Conservation (phyloP, 2,113 vertebrate genomes). For the Periophthalmodon schlosseri region DNA sequence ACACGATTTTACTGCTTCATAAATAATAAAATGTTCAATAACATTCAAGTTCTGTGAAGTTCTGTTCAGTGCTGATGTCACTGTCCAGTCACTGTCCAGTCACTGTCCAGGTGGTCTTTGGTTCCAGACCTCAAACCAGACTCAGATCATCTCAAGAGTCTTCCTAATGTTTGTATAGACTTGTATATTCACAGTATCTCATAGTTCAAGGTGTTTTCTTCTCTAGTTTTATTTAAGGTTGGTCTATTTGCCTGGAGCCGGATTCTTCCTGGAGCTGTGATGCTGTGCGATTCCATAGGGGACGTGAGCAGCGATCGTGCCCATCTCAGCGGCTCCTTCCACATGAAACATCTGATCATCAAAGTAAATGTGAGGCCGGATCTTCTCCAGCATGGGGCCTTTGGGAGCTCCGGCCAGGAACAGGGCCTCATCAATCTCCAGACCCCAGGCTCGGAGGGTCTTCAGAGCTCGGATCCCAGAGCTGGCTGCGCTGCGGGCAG, state of each 20-base stretch:
- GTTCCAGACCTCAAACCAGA: slow-evolving; percentile 32
- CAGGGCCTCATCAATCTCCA: slow-evolving; percentile 94
- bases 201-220: not conserved
- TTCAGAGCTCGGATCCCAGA: slow-evolving; percentile 94
- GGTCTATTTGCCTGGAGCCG: slow-evolving; percentile 51
- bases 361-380: slow-evolving; percentile 96
- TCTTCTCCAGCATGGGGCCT: slow-evolving; percentile 93
- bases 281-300: slow-evolving; percentile 92
- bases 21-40: not conserved
- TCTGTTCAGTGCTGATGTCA: not conserved
- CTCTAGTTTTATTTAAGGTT: not conserved
- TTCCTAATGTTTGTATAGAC: not conserved
- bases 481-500: slow-evolving; percentile 93
- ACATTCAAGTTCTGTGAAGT: not conserved
- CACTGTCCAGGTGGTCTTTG: slow-evolving; percentile 21
- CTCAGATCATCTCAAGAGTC: not conserved
- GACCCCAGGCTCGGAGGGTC: slow-evolving; percentile 94
- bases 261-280: slow-evolving; percentile 56
- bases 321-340: slow-evolving; percentile 91
- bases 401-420: slow-evolving; percentile 95
- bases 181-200: not conserved
- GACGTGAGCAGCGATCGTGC: slow-evolving; percentile 91
- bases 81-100: no score
- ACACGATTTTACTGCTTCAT: not conserved
- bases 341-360: slow-evolving; percentile 99